phyloP scores from a whole-genome alignment of 1,140 invertebrate genomes.

The Sarcophaga peregrina region DNA sequence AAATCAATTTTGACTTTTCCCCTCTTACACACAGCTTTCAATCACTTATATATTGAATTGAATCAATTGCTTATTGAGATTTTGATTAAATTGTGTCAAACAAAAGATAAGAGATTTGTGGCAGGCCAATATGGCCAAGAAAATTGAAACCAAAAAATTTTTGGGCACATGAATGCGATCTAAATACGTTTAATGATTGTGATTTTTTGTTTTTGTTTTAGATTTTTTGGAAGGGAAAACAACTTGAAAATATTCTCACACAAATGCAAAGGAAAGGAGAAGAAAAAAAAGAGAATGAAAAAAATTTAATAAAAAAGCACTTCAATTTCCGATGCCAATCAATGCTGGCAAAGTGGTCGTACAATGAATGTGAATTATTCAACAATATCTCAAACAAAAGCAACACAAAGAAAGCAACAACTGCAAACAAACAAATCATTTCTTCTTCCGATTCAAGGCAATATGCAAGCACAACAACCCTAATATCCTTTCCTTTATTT shows the following conservation, averaged over 20 bases:
- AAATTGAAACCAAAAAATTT: not conserved
- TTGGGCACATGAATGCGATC: not conserved
- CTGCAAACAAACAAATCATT: not conserved
- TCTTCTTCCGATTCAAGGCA: not conserved
- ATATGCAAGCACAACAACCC: not conserved
- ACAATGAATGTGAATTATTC: too few species aligned
- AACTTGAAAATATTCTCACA: conserved; percentile 31
- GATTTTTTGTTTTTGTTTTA: not conserved
- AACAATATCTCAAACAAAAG: too few species aligned
- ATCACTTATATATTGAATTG: not conserved
- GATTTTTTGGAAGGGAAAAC: not conserved
- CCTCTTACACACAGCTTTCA: not conserved
- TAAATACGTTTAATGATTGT: not conserved
- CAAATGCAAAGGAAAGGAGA: conserved; percentile 9
- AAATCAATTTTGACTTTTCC: not conserved
- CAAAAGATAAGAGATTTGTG: not conserved
- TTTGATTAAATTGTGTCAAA: conserved; percentile 35
- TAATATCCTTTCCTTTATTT: not conserved
- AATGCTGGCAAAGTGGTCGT: not conserved
- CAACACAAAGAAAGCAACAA: not conserved
- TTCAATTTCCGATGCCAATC: conserved; percentile 41
- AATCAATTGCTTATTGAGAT: conserved; percentile 13
- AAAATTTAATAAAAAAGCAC: conserved; percentile 19
- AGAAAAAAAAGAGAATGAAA: not conserved
- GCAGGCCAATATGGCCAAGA: conserved; percentile 24